These are phyloP conservation scores for Hoplodrina ambigua DNA, from an alignment of 2,888 invertebrate species.

Conservation along the genomic window DNA sequence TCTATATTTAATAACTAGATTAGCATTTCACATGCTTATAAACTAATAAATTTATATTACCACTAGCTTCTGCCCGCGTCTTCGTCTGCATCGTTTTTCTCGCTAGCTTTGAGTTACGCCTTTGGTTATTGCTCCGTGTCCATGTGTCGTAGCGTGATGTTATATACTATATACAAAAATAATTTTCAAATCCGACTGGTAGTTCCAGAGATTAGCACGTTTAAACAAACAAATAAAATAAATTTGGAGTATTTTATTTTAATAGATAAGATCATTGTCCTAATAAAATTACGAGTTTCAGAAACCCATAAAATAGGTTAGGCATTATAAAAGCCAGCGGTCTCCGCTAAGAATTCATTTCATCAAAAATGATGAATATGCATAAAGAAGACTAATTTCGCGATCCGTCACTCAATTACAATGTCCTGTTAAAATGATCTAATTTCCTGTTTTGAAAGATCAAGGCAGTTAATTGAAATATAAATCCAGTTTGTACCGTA, in stretches of 20 bases:
- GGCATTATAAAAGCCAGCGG: constrained; percentile 27
- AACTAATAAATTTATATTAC: no score
- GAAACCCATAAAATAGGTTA: constrained; percentile 30
- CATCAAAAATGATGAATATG: constrained; percentile 34
- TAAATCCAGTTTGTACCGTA: constrained; percentile 34
- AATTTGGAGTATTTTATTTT: no score
- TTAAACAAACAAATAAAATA: no score
- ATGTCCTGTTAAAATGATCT: constrained; percentile 42
- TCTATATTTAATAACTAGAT: no score
- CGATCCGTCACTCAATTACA: constrained; percentile 13
- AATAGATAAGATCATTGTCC: constrained; percentile 23
- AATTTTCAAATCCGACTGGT: no score
- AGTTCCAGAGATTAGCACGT: no score
- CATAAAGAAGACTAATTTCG: constrained; percentile 7
- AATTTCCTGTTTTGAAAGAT: constrained; percentile 46
- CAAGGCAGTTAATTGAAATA: constrained; percentile 29
- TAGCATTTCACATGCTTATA: no score
- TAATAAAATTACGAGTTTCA: constrained; percentile 31
- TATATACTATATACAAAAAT: no score
- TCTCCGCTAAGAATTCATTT: constrained; percentile 15
- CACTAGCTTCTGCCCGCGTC: background rate
- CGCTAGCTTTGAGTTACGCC: no score
- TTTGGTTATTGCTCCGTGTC: no score
- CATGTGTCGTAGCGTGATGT: no score
- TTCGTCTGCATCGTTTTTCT: no score